Base-by-base conservation (phyloP, 2,113 vertebrate species). In the Gobius niger region DNA sequence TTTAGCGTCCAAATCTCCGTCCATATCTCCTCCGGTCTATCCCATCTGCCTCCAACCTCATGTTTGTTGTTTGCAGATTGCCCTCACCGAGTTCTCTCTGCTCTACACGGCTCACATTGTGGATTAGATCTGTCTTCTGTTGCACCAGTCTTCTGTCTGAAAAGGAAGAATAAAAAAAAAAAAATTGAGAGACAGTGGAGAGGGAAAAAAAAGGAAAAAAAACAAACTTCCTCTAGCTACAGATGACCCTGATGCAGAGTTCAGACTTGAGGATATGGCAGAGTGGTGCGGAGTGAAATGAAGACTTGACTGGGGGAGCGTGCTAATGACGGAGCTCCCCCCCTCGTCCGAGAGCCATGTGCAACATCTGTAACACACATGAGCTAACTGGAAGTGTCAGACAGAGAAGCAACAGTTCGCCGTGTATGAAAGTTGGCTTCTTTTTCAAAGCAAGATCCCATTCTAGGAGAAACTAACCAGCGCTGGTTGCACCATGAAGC, bases 51-150 rank as follows among this genome's bases (percentile, higher is more conserved):
- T 64, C 24, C 73, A 47, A 56, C 54, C 76, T 72, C 82, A 87
- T 71, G 57, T 50, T 42, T 49, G 67, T 63, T 61, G 54, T 56
- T 44, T 70, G 46, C 73, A 77, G 49, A 69, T 34, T 42, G 76
- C 80, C 80, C 72, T 52, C 79, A 63, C 77, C 72, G 63, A 85
- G 61, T 57, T 83, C 78, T 77, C 47, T 19, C 76, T 44, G 64
- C 75, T 65, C 67, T 72, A 79, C 78, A 83, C 75, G 83, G 82
- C 83, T 90, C 82, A 82, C 88, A 86, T 88, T 87, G 85, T 90
- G 86, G 72, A 79, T 75, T 53, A 76, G 71, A 81, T 90, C 90
- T 88, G 87, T 84, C 85, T 90, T 88, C 89, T 88, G 82, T 89
- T 88, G 89, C 81, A 78, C 81, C 87, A 84, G 84, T 83, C 83